Evolutionary conservation across 2,113 vertebrate genomes (phyloP), one percentile per base, ranked within the genome.

Genomic region (Embiotoca jacksoni): DNA sequence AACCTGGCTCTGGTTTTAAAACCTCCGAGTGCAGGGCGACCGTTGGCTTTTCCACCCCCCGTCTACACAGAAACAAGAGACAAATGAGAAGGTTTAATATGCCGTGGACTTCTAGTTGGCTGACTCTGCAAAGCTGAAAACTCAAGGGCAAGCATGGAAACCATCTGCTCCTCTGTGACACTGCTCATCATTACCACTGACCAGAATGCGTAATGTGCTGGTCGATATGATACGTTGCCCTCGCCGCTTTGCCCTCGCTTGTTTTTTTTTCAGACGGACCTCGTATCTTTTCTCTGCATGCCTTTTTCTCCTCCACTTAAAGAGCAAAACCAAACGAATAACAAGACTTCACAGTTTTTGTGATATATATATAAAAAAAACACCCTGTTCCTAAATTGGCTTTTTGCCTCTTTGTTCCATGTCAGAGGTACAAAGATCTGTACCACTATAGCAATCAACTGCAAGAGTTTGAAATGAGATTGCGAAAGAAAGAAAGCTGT

Each of bases 91-190:
- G 56, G 61, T 86, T 84, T 81, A 75, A 81, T n/a, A 65, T 82
- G 78, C 69, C 65, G 46, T 0, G 32, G 37, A 54, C 70, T 80
- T 92, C 74, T 76, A 80, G 67, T 73, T 53, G 77, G 72, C 73
- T 76, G 82, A 85, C 66, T 89, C 86, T 58, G 79, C 75, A 59
- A 66, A 71, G 55, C 66, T 56, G 41, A 44, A 66, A 84, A 78
- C 78, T 90, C 83, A 90, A 94, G 88, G 88, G 84, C 82, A 66
- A 70, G 60, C 73, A 54, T 79, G 60, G 79, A 41, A 61, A 81
- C 91, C 93, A 93, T 93, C 91, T 94, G 93, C 80, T 88, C 65
- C n/a, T 53, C 82, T 61, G 49, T 79, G 82, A 75, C 82, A 64
- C 52, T 6, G 23, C 36, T 62, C 59, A 15, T 57, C 65, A 53